Evolutionary conservation across 2,888 invertebrate species (phyloP), one percentile per base, ranked within the genome.

Genomic region (Mactromeris polynyma): DNA sequence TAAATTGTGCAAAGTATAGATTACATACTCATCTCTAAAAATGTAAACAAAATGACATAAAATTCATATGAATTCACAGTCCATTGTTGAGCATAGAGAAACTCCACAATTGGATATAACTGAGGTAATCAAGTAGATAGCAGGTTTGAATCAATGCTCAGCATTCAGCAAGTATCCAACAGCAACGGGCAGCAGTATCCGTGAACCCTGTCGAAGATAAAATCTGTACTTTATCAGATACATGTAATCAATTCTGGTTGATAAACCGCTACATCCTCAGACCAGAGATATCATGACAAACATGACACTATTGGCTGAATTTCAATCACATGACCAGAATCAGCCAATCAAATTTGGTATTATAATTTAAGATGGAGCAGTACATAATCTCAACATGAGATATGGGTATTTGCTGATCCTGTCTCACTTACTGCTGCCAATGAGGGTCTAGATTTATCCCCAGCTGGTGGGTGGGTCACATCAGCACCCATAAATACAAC

Each of bases 401-500:
- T 3, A 46, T 42, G n/a, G n/a, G 11, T 46, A 46, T 46, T 17
- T 9, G 46, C 46, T 11, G 14, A 36, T 54, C 40, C 33, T 46
- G 26, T 26, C n/a, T 26, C 58, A 95, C 96, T 95, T 95, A 97
- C 99, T 87, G 99, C 99, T 83, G 99, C 99, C 96, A 99, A 99
- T 90, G 99, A 99, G 90, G 99, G 99, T 97, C 99, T 99, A 97
- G 99, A 99, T 97, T 99, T 99, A 97, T 99, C 99, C 92, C 99
- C 99, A 78, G 99, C 99, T 89, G 99, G 99, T 93, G 99, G 99
- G 97, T 99, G 99, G 83, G 99, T 99, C 90, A 99, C 99, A 97
- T 99, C 99, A 94, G 99, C 99, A 93, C 99, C 99, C 97, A 99
- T 97, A 97, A 99, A 99, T 97, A 99, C 99, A 93, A 99, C 99